Evolutionary conservation across 2,797 vertebrate genomes (phyloP).

Genomic region (Gobio occitaniae): DNA sequence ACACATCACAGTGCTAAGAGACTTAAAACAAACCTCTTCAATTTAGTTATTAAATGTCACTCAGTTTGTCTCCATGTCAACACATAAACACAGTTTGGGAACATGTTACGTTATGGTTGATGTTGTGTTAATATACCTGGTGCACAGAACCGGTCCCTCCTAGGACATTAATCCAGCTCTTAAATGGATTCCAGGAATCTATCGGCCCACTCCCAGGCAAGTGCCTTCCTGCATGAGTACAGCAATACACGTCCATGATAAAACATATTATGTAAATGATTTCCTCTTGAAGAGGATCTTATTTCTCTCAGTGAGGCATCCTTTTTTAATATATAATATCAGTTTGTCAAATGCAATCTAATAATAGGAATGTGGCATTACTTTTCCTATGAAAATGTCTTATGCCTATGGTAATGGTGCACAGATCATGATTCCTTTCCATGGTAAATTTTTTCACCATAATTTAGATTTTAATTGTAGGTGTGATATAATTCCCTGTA

Average conservation of each 20-base stretch:
- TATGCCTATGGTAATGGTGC: background rate
- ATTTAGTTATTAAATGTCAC: constrained; percentile 22
- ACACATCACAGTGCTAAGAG: constrained; percentile 16
- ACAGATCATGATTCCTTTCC: background rate
- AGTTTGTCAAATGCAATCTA: background rate
- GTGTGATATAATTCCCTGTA: too few species aligned
- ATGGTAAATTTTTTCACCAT: too few species aligned
- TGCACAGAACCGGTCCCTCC: constrained; percentile 26
- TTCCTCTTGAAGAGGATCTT: constrained; percentile 22
- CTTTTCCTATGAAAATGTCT: background rate
- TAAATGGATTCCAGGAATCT: constrained; percentile 71
- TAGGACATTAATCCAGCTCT: constrained; percentile 64
- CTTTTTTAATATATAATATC: background rate
- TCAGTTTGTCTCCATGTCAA: constrained; percentile 2
- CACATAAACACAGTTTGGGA: constrained; percentile 20
- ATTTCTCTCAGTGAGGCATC: constrained; percentile 9
- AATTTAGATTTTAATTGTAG: background rate
- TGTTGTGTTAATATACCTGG: constrained; percentile 30
- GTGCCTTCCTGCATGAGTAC: constrained; percentile 64
- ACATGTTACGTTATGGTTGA: constrained; percentile 25
- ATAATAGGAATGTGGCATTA: background rate
- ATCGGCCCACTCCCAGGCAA: constrained; percentile 64
- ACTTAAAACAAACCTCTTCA: constrained; percentile 20
- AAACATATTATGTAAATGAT: constrained; percentile 34
- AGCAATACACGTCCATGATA: constrained; percentile 21